phyloP scores from a whole-genome alignment of 2,888 invertebrate genomes.

The Mythimna ferrago region DNA sequence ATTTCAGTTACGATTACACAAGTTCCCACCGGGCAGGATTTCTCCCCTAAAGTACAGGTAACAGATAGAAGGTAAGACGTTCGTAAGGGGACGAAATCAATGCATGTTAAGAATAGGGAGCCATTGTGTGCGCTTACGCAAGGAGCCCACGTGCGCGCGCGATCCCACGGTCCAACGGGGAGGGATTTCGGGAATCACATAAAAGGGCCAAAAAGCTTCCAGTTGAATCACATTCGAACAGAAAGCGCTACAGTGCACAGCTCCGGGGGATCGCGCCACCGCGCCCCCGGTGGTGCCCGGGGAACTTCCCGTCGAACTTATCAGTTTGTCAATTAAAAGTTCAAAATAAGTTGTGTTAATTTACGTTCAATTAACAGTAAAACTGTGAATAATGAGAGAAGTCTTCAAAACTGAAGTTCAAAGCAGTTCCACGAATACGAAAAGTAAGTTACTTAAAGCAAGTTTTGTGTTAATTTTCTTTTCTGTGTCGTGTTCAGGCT shows the following conservation, averaged over 20 bases:
- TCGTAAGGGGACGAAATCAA: conserved; percentile 86
- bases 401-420: conserved; percentile 46
- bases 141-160: conserved; percentile 85
- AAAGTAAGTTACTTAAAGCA: conserved; percentile 52
- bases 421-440: conserved; percentile 53
- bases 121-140: conserved; percentile 87
- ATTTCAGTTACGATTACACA: conserved; percentile 84
- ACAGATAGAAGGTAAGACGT: conserved; percentile 87
- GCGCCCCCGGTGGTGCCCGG: conserved; percentile 76
- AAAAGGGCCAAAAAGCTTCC: conserved; percentile 73
- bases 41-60: conserved; percentile 88
- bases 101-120: conserved; percentile 83
- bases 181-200: conserved; percentile 81
- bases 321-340: conserved; percentile 75
- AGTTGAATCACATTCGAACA: conserved; percentile 82
- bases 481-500: conserved; percentile 3
- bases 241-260: conserved; percentile 75
- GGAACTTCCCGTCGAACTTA: conserved; percentile 66
- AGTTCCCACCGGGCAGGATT: conserved; percentile 87
- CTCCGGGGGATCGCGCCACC: conserved; percentile 78
- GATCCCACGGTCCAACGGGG: conserved; percentile 85
- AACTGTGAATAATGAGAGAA: conserved; percentile 68
- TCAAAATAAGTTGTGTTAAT: conserved; percentile 74
- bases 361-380: conserved; percentile 76
- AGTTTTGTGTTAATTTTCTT: conserved; percentile 22